A percentile compares a stretch with the other conserved stretches of the same genome.
phyloP scores from a whole-genome alignment of 2,888 invertebrate species.

The Eristalis intricaria region DNA sequence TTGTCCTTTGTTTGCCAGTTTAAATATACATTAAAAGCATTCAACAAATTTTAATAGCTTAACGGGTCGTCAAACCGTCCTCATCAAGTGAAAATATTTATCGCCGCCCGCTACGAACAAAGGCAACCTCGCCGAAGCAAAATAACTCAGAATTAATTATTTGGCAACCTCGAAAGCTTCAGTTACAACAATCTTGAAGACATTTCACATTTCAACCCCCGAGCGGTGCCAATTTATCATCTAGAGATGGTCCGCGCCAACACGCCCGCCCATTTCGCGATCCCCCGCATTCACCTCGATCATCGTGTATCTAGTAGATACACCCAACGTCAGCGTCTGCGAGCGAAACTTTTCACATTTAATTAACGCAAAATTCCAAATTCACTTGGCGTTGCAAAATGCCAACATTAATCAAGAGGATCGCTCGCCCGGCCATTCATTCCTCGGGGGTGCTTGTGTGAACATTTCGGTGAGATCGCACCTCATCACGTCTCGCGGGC shows the following conservation, averaged over 20 bases:
- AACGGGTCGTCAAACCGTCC: conserved; percentile 34
- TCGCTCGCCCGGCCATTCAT: conserved; percentile 47
- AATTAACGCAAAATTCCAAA: conserved; percentile 66
- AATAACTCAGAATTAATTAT: conserved; percentile 37
- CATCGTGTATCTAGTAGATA: conserved; percentile 29
- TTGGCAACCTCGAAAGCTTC: conserved; percentile 52
- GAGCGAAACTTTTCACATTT: conserved; percentile 58
- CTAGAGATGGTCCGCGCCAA: conserved; percentile 29
- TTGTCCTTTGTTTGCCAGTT: background rate
- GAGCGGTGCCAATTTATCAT: conserved; percentile 64
- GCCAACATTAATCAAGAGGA: conserved; percentile 70
- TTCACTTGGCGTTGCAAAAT: conserved; percentile 66
- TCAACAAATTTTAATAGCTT: background rate
- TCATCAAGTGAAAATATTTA: conserved; percentile 31
- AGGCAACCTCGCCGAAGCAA: background rate
- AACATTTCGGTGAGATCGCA: conserved; percentile 71
- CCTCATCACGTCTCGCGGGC: conserved; percentile 67
- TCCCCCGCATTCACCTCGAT: background rate
- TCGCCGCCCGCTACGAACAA: background rate
- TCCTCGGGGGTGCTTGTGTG: conserved; percentile 49
- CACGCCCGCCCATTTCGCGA: background rate
- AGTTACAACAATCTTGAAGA: conserved; percentile 65
- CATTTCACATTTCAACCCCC: conserved; percentile 62
- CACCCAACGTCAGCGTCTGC: conserved; percentile 4
- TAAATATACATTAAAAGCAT: background rate